phyloP scores from a whole-genome alignment of 2,888 invertebrate genomes.

The Allolobophora icterica region DNA sequence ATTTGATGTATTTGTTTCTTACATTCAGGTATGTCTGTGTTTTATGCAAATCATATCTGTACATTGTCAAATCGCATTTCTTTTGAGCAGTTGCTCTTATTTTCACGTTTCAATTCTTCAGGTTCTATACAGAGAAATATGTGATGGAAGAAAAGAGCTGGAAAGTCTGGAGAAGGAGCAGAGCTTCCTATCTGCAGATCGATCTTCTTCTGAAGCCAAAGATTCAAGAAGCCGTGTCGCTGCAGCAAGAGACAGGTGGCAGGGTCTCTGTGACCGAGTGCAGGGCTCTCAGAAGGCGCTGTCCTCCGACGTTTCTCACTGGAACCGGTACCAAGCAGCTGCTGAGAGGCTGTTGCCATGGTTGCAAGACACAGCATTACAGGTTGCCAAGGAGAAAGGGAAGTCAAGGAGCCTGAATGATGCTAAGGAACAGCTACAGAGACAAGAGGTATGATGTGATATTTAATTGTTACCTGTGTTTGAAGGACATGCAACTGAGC shows the following conservation, averaged over 20 bases:
- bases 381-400: conserved; percentile 75
- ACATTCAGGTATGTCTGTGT: no score
- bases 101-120: conserved; percentile 27
- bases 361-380: conserved; percentile 86
- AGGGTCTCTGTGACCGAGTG: conserved; percentile 78
- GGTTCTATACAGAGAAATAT: conserved; percentile 76
- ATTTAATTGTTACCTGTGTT: no score
- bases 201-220: conserved; percentile 72
- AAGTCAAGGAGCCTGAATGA: conserved; percentile 83
- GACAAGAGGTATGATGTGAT: conserved; percentile 70
- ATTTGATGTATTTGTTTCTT: no score
- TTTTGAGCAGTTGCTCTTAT: background rate
- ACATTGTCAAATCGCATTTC: background rate
- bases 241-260: conserved; percentile 71
- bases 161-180: conserved; percentile 80
- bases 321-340: conserved; percentile 81
- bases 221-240: conserved; percentile 62
- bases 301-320: conserved; percentile 79
- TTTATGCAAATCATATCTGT: no score
- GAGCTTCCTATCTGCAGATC: conserved; percentile 72
- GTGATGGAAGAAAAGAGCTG: conserved; percentile 77
- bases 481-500: background rate
- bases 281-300: conserved; percentile 79
- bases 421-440: conserved; percentile 69
- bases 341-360: conserved; percentile 83